phyloP scores from a whole-genome alignment of 2,888 invertebrate genomes.

The Noctua comes region DNA sequence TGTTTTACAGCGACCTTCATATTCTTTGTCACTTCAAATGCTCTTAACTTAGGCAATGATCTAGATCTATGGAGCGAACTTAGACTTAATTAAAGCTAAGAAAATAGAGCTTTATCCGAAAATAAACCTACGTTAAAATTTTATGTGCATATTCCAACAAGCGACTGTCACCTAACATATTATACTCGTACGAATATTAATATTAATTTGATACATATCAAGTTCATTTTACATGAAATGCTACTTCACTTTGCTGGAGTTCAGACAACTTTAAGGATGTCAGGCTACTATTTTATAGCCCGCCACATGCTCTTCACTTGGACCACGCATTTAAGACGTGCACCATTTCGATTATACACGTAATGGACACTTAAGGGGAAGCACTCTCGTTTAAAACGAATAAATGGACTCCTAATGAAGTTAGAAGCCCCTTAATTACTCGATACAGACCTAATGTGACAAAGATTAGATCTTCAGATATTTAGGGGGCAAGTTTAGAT shows the following conservation, averaged over 20 bases:
- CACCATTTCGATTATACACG: constrained; percentile 73
- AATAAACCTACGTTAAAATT: background rate
- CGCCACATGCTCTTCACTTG: constrained; percentile 39
- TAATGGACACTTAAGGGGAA: constrained; percentile 75
- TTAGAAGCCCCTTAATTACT: constrained; percentile 78
- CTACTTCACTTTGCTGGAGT: background rate
- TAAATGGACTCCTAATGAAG: constrained; percentile 80
- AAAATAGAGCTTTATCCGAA: background rate
- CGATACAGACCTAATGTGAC: constrained; percentile 74
- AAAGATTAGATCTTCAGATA: constrained; percentile 67
- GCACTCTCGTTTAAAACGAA: constrained; percentile 75
- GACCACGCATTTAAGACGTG: constrained; percentile 60
- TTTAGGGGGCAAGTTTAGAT: constrained; percentile 34
- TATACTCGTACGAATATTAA: background rate
- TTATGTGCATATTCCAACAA: background rate
- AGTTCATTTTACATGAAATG: background rate
- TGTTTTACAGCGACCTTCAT: background rate
- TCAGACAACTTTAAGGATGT: background rate
- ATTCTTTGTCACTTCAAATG: background rate
- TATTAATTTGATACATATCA: background rate
- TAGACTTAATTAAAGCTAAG: background rate
- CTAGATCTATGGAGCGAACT: background rate
- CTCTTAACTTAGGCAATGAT: background rate
- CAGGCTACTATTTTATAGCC: background rate
- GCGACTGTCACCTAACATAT: background rate